These are phyloP conservation scores for Hypotaenidia okinawae DNA, from an alignment of 2,797 vertebrate genomes.

Conservation along the genomic window DNA sequence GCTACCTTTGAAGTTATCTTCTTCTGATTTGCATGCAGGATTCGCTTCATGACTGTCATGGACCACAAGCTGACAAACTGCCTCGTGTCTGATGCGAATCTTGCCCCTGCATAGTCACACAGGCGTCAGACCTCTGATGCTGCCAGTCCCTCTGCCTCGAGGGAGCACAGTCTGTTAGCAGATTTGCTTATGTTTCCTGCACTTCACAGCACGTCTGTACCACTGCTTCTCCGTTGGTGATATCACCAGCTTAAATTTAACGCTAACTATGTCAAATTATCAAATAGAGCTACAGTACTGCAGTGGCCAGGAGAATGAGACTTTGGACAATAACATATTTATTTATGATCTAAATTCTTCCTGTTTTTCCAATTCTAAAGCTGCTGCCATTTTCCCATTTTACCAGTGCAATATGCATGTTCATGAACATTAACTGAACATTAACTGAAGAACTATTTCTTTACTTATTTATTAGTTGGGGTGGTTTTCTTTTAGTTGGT, in stretches of 20 bases:
- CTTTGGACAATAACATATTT: constrained; percentile 16
- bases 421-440: too few relatives aligned
- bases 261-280: constrained; percentile 38
- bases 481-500: too few relatives aligned
- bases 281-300: constrained; percentile 13
- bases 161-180: not conserved
- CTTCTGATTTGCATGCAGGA: not conserved
- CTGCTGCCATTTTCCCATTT: constrained; percentile 6
- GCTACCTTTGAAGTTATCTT: not conserved
- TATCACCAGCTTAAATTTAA: constrained; percentile 23
- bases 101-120: not conserved
- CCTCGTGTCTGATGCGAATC: not conserved
- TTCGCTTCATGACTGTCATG: not conserved
- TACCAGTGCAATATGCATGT: not conserved
- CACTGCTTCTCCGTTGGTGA: not conserved
- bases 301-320: not conserved
- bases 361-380: constrained; percentile 21
- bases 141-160: not conserved
- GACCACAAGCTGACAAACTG: not conserved
- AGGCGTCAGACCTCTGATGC: not conserved
- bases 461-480: not conserved
- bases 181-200: not conserved
- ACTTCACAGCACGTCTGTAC: not conserved
- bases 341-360: constrained; percentile 57
- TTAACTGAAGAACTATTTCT: not conserved